phyloP scores from a whole-genome alignment of 1,140 invertebrate genomes.

The Scaptomyza graminum region DNA sequence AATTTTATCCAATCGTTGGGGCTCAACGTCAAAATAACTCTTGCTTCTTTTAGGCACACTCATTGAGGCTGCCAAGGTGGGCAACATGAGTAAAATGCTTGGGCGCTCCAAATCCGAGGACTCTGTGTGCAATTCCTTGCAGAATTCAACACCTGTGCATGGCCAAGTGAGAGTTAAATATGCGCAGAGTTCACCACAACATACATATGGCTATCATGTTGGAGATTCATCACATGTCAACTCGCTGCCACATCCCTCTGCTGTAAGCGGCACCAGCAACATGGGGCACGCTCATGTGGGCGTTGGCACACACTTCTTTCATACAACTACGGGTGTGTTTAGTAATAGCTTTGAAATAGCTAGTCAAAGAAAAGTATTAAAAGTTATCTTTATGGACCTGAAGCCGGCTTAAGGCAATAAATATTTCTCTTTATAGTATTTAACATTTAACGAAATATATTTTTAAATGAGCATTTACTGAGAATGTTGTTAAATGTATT shows the following conservation, averaged over 20 bases:
- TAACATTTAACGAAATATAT: no score
- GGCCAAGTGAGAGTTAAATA: conserved; percentile 75
- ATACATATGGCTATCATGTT: conserved; percentile 52
- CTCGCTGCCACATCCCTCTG: conserved; percentile 14
- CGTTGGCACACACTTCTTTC: conserved; percentile 74
- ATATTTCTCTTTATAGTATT: no score
- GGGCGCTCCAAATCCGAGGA: conserved; percentile 91
- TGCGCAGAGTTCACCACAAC: conserved; percentile 68
- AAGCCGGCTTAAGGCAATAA: no score
- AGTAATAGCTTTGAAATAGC: no score
- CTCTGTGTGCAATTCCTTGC: conserved; percentile 89
- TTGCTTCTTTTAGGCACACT: conserved; percentile 86
- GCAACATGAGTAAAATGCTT: conserved; percentile 89
- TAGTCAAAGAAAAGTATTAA: no score
- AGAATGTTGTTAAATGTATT: no score
- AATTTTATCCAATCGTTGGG: neutral
- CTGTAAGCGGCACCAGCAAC: conserved; percentile 13
- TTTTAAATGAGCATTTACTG: no score
- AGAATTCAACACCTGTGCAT: conserved; percentile 67
- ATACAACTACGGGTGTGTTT: conserved; percentile 67
- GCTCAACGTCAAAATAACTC: neutral
- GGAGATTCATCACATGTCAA: conserved; percentile 6
- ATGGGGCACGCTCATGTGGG: conserved; percentile 38
- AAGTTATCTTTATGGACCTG: no score
- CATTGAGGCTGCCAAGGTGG: conserved; percentile 93